Conservation (phyloP, 2,888 invertebrate species). For the Drosophila seclusa region DNA sequence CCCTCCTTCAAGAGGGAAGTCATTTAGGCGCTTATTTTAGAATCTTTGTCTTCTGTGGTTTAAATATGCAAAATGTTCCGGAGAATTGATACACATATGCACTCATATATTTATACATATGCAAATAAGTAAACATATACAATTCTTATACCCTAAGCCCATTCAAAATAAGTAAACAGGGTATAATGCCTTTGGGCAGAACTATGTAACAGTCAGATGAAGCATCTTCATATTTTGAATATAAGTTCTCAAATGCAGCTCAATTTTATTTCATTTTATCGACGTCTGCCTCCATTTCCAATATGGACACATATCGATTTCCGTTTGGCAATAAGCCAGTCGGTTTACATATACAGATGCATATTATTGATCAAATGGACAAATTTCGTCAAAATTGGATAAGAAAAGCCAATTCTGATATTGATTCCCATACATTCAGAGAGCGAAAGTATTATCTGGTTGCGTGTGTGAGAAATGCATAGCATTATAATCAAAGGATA, state of each 20-base stretch:
- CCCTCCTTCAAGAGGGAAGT: constrained; percentile 1
- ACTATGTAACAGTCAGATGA: background rate
- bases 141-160: background rate
- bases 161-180: background rate
- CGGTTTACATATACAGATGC: background rate
- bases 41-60: constrained; percentile 19
- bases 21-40: constrained; percentile 19
- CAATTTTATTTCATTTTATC: background rate
- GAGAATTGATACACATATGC: constrained; percentile 4
- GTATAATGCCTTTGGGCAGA: background rate
- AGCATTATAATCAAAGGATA: no score
- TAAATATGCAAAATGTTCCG: constrained; percentile 6
- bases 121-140: background rate
- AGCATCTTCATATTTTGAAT: background rate
- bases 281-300: background rate
- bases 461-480: no score
- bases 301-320: background rate
- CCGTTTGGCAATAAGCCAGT: background rate
- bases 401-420: background rate
- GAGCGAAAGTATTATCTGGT: background rate
- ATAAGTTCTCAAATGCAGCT: background rate
- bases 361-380: background rate
- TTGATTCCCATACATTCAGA: background rate
- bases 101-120: background rate
- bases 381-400: background rate